Conservation (phyloP, 2,888 invertebrate species). For the Laothoe populi region DNA sequence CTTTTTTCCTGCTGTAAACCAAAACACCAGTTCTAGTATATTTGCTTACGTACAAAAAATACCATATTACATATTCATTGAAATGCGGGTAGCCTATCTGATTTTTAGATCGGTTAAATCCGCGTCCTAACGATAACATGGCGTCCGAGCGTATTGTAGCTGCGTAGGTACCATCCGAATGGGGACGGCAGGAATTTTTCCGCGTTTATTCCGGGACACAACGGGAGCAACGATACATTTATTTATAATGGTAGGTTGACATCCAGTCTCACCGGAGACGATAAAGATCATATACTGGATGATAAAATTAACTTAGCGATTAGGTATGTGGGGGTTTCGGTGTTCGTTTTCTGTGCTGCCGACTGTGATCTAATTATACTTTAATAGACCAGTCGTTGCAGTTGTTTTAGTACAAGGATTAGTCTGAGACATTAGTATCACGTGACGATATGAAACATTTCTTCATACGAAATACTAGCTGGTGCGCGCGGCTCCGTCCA, state of each 20-base stretch:
- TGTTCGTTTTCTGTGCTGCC: not conserved
- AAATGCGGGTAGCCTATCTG: not conserved
- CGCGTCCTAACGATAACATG: conserved; percentile 25
- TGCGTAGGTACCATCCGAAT: conserved; percentile 32
- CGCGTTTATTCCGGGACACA: conserved; percentile 34
- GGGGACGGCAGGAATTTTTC: conserved; percentile 37
- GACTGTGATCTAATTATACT: not conserved
- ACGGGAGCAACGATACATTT: conserved; percentile 29
- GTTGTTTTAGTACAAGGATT: too few species aligned
- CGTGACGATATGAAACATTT: too few species aligned
- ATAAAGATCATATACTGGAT: conserved; percentile 12
- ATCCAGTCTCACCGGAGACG: conserved; percentile 6
- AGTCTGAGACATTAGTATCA: too few species aligned
- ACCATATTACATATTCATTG: not conserved
- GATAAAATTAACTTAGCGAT: conserved; percentile 23
- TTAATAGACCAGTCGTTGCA: not conserved
- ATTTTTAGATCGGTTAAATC: conserved; percentile 6
- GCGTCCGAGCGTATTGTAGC: conserved; percentile 30
- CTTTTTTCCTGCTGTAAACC: too few species aligned
- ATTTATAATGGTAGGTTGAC: conserved; percentile 27
- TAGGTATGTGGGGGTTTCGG: conserved; percentile 8
- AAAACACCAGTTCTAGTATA: too few species aligned
- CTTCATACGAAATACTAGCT: too few species aligned
- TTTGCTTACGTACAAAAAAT: too few species aligned
- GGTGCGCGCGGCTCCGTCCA: too few species aligned